phyloP scores from a whole-genome alignment of 2,113 vertebrate species.

The Dicerorhinus sumatrensis region DNA sequence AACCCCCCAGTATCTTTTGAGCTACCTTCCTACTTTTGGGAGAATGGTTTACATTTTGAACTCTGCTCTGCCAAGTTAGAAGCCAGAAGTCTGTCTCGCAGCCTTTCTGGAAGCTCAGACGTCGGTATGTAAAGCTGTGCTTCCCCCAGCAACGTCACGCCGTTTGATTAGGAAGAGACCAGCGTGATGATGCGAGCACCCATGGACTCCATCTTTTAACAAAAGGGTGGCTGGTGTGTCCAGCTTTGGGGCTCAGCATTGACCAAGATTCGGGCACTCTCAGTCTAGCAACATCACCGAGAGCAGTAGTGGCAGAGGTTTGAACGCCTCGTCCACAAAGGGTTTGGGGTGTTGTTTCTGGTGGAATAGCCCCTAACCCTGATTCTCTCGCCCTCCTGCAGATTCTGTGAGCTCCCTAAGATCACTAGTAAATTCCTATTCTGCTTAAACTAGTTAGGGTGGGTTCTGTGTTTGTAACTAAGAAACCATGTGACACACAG shows the following conservation, averaged over 20 bases:
- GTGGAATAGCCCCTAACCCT: background rate
- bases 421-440: background rate
- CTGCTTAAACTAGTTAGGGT: background rate
- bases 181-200: background rate
- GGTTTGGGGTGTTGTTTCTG: background rate
- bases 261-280: background rate
- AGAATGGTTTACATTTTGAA: background rate
- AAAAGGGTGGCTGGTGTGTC: background rate
- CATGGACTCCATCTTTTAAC: background rate
- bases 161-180: background rate
- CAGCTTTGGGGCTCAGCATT: background rate
- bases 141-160: background rate
- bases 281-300: background rate
- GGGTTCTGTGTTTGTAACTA: background rate
- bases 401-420: background rate
- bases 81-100: background rate
- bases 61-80: background rate
- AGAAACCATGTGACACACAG: background rate
- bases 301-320: background rate
- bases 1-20: background rate
- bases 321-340: rapidly evolving
- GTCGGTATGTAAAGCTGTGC: background rate
- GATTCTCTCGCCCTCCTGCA: background rate
- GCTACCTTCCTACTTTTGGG: background rate
- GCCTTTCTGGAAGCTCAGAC: background rate